Percentiles rank a stretch among this genome's conserved stretches.
These are phyloP conservation scores for Aythya baeri DNA, from an alignment of 2,113 vertebrate genomes.

Conservation along the genomic window DNA sequence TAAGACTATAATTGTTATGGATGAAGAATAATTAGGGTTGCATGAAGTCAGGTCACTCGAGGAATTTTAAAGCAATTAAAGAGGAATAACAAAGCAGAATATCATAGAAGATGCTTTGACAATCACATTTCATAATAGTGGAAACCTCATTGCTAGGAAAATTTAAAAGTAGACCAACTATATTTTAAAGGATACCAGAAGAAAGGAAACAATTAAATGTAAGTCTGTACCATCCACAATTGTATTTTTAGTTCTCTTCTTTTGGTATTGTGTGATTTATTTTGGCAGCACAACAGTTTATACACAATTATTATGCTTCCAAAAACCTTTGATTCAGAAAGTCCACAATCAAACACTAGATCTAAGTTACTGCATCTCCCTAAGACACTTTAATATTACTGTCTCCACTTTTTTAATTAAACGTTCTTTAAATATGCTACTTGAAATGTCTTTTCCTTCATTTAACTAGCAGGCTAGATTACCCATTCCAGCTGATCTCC, in stretches of 20 bases:
- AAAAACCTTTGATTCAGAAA: neutral
- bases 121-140: neutral
- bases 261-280: accelerated
- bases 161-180: neutral
- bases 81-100: neutral
- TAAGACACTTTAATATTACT: neutral
- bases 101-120: neutral
- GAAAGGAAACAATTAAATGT: neutral
- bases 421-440: neutral
- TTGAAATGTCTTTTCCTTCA: neutral
- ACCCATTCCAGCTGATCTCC: neutral
- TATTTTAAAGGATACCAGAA: neutral
- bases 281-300: neutral
- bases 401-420: neutral
- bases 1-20: neutral
- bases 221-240: neutral
- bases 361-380: neutral
- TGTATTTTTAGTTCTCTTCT: neutral
- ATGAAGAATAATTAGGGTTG: neutral
- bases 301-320: neutral
- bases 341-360: neutral
- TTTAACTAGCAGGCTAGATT: neutral
- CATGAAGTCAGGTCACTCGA: neutral
- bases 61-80: neutral
- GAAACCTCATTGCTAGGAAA: neutral